phyloP scores from a whole-genome alignment of 2,113 vertebrate species.

The Indicator maculatus region DNA sequence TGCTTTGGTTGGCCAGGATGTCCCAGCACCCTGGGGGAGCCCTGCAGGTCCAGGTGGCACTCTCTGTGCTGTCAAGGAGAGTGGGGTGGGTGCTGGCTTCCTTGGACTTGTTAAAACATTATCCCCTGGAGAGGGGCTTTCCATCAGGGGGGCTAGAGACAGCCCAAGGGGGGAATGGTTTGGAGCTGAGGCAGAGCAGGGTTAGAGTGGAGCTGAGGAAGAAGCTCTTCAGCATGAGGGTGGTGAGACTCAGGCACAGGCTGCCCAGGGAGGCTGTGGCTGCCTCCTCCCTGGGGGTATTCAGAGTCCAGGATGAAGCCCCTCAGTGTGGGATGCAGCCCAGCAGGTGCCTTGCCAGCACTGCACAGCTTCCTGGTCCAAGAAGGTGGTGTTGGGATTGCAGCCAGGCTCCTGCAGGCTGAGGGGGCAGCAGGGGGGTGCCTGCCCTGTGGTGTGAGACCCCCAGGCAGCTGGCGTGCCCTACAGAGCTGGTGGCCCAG shows the following conservation, averaged over 20 bases:
- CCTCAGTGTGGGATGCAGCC: background rate
- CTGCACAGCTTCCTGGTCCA: background rate
- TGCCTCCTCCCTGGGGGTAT: no score
- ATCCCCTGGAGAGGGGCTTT: no score
- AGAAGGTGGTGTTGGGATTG: background rate
- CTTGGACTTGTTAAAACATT: background rate
- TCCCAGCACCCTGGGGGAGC: accelerated
- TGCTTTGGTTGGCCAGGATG: background rate
- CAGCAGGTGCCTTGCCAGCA: accelerated
- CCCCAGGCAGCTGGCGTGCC: background rate
- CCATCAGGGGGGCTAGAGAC: no score
- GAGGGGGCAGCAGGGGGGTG: accelerated
- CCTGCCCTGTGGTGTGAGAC: background rate
- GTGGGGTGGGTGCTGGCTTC: accelerated
- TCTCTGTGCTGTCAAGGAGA: accelerated
- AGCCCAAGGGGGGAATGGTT: no score
- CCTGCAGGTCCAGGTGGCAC: background rate
- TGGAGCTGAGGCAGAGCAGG: no score
- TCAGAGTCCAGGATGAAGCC: no score
- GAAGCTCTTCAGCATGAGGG: no score
- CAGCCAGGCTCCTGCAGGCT: background rate
- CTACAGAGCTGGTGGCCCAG: background rate
- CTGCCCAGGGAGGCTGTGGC: no score
- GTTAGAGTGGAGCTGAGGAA: no score
- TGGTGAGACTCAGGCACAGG: no score